phyloP scores from a whole-genome alignment of 2,113 vertebrate genomes.

The Melanocharis versteri region DNA sequence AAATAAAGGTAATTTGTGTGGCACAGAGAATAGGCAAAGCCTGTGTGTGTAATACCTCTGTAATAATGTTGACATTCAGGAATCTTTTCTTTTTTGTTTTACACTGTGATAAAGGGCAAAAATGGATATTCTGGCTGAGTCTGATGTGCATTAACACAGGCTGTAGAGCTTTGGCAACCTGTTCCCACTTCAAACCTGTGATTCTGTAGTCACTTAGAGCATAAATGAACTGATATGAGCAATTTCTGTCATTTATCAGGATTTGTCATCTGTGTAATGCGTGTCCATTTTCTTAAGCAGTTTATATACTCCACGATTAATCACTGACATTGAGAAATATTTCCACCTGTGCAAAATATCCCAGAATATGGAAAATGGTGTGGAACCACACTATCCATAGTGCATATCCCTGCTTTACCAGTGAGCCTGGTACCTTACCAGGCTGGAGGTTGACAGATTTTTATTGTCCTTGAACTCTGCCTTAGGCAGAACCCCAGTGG shows the following conservation, averaged over 20 bases:
- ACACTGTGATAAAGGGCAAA: neutral
- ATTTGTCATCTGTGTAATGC: neutral
- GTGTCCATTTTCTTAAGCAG: neutral
- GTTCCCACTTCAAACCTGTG: neutral
- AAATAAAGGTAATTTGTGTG: neutral
- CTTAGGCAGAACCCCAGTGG: neutral
- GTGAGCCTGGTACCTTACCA: neutral
- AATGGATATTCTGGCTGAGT: neutral
- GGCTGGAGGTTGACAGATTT: neutral
- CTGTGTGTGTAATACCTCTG: neutral
- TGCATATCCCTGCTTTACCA: neutral
- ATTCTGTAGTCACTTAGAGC: neutral
- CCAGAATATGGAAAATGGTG: neutral
- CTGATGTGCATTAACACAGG: neutral
- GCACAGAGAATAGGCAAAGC: neutral
- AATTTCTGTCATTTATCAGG: neutral
- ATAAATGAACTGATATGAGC: neutral
- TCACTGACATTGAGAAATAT: neutral
- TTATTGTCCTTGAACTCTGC: neutral
- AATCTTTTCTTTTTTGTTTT: neutral
- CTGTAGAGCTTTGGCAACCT: neutral
- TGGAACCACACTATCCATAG: neutral
- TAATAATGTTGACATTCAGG: neutral
- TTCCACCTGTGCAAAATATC: neutral
- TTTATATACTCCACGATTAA: neutral